A percentile compares a stretch with the other conserved stretches of the same genome.
Evolutionary conservation across 2,888 invertebrate species (phyloP).

Genomic region (Nomada lathburiana): DNA sequence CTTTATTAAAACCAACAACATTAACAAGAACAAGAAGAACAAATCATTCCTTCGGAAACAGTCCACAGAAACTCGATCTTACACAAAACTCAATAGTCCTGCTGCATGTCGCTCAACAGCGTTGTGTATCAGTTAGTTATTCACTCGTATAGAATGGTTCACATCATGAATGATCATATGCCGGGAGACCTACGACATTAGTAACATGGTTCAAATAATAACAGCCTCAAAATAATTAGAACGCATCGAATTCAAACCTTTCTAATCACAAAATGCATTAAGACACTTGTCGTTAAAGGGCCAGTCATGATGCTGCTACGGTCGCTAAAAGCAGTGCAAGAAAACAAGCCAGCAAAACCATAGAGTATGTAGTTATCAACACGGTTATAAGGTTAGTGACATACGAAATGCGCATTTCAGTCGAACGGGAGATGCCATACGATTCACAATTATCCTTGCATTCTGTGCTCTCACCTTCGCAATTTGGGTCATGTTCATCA

Average conservation of each 20-base stretch:
- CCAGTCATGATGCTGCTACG: conserved; percentile 76
- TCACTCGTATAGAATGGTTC: conserved; percentile 73
- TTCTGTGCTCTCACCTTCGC: conserved; percentile 79
- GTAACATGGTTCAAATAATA: conserved; percentile 75
- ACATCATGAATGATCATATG: conserved; percentile 72
- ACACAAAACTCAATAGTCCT: conserved; percentile 62
- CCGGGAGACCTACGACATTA: conserved; percentile 80
- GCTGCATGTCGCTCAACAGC: conserved; percentile 62
- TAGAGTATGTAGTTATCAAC: conserved; percentile 74
- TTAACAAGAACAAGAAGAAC: conserved; percentile 70
- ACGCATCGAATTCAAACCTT: conserved; percentile 57
- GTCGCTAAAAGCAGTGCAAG: conserved; percentile 81
- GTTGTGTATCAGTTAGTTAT: conserved; percentile 59
- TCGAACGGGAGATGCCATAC: conserved; percentile 53
- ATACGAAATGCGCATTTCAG: conserved; percentile 68
- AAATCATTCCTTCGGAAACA: conserved; percentile 63
- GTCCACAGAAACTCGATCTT: conserved; percentile 58
- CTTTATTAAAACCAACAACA: conserved; percentile 79
- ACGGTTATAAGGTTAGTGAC: conserved; percentile 78
- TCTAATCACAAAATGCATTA: conserved; percentile 57
- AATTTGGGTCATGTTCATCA: conserved; percentile 37
- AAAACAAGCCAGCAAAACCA: conserved; percentile 79
- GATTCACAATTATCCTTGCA: conserved; percentile 67
- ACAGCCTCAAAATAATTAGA: conserved; percentile 51
- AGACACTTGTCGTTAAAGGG: conserved; percentile 53